Evolutionary conservation across 2,797 vertebrate species (phyloP).

Genomic region (Falco columbarius): DNA sequence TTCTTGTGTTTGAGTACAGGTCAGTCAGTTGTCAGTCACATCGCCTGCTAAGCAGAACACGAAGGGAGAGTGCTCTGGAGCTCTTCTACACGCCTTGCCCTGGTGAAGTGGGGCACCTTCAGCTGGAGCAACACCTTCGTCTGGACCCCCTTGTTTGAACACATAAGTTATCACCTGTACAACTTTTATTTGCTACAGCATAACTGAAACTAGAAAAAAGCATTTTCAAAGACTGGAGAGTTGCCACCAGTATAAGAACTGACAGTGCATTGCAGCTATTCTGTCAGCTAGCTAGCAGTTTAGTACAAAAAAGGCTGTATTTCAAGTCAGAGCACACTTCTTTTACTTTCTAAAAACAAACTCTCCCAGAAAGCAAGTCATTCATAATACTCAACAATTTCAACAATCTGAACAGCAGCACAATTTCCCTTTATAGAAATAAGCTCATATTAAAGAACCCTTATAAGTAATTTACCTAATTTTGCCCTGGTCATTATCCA

Average conservation of each 20-base stretch:
- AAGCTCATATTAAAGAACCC: neutral
- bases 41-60: neutral
- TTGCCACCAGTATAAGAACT: neutral
- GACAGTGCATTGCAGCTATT: neutral
- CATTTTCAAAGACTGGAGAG: neutral
- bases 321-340: neutral
- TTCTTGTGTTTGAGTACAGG: neutral
- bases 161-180: neutral
- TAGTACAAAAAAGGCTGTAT: neutral
- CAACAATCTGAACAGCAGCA: neutral
- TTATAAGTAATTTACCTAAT: neutral
- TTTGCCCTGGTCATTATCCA: neutral
- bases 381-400: neutral
- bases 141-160: neutral
- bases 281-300: neutral
- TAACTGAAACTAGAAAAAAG: neutral
- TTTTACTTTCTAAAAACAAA: neutral
- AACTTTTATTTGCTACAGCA: neutral
- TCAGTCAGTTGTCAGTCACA: fast-evolving
- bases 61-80: neutral
- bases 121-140: neutral
- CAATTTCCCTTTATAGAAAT: neutral
- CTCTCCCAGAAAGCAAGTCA: neutral
- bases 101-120: neutral
- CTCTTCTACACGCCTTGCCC: neutral